phyloP scores from a whole-genome alignment of 2,797 vertebrate species.

The Macropus fuliginosus region DNA sequence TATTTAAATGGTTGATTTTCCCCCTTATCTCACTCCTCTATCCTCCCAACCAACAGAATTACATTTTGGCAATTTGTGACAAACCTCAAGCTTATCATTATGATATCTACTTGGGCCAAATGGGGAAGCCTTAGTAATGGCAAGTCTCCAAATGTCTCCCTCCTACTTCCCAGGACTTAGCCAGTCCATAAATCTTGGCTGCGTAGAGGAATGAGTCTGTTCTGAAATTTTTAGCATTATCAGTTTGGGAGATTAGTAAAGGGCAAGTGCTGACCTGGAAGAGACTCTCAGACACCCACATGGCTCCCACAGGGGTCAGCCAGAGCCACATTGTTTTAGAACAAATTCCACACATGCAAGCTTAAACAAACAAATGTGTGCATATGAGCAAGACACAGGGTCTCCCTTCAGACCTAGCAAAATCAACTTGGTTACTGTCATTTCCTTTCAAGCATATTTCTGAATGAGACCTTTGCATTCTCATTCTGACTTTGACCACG shows the following conservation, averaged over 20 bases:
- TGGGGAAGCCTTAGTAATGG: not conserved
- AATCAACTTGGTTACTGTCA: conserved; percentile 60
- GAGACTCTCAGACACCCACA: conserved; percentile 45
- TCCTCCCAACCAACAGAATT: not conserved
- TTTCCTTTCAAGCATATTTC: conserved; percentile 65
- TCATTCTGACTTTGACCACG: conserved; percentile 66
- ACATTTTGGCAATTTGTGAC: not conserved
- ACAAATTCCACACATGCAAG: conserved; percentile 35
- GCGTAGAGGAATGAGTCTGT: not conserved
- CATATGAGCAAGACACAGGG: conserved; percentile 67
- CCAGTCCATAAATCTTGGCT: conserved; percentile 19
- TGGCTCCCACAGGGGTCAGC: not conserved
- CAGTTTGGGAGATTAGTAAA: conserved; percentile 49
- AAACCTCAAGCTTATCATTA: rapidly evolving
- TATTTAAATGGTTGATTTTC: not conserved
- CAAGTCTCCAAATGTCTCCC: not conserved
- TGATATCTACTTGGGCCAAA: not conserved
- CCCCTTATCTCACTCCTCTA: not conserved
- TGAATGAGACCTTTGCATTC: conserved; percentile 66
- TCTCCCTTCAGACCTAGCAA: conserved; percentile 51
- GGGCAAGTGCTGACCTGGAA: conserved; percentile 20
- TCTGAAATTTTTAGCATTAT: conserved; percentile 58
- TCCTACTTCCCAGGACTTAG: not conserved
- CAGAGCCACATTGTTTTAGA: conserved; percentile 52
- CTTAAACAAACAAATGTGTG: conserved; percentile 67